phyloP scores from a whole-genome alignment of 1,140 invertebrate genomes.

The Rhopalosiphum padi region DNA sequence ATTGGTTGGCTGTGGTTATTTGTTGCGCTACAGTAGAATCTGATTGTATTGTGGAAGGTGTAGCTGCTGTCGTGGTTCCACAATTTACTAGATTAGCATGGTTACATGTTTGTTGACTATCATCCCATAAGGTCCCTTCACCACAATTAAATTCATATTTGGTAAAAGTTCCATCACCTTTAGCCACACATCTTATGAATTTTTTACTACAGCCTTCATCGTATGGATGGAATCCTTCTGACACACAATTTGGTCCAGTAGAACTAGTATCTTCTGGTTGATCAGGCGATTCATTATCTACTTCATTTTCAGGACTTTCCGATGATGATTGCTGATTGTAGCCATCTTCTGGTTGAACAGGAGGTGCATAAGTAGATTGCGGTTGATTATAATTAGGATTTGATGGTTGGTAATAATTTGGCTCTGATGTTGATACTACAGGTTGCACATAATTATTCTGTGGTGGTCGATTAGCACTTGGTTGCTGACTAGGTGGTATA shows the following conservation, averaged over 20 bases:
- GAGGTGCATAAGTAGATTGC: constrained; percentile 25
- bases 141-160: constrained; percentile 73
- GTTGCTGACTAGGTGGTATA: constrained; percentile 55
- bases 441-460: not conserved
- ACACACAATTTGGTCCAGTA: constrained; percentile 54
- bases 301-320: constrained; percentile 8
- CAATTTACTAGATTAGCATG: constrained; percentile 65
- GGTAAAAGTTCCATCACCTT: constrained; percentile 67
- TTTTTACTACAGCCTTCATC: constrained; percentile 69
- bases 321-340: constrained; percentile 39
- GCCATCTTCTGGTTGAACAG: constrained; percentile 32
- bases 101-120: constrained; percentile 69
- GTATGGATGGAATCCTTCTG: constrained; percentile 69
- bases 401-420: constrained; percentile 59
- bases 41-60: constrained; percentile 51
- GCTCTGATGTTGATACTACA: constrained; percentile 54
- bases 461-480: constrained; percentile 59
- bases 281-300: not conserved
- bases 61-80: constrained; percentile 33
- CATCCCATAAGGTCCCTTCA: constrained; percentile 73
- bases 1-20: constrained; percentile 52
- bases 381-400: constrained; percentile 13
- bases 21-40: constrained; percentile 56
- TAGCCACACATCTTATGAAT: constrained; percentile 74
- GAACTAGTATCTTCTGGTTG: constrained; percentile 15